phyloP scores from a whole-genome alignment of 1,140 invertebrate genomes.

The Drosophila mauritiana region DNA sequence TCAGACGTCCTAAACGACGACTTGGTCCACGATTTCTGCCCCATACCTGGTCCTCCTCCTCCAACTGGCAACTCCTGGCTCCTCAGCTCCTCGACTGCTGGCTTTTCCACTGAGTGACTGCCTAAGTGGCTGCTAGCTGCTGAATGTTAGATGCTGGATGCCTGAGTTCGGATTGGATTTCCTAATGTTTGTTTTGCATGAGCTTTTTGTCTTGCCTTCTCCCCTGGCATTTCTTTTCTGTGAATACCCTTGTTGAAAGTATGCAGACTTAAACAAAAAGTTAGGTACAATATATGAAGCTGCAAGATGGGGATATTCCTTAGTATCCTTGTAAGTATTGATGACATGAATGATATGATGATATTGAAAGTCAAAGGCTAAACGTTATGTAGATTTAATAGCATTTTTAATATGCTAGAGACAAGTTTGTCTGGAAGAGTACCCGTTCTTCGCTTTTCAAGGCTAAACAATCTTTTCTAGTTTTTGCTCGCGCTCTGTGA shows the following conservation, averaged over 20 bases:
- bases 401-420: no score
- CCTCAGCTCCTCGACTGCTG: conserved; percentile 15
- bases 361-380: background rate
- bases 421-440: background rate
- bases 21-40: conserved; percentile 49
- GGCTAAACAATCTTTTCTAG: background rate
- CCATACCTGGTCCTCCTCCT: conserved; percentile 3
- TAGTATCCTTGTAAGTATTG: no score
- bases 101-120: conserved; percentile 67
- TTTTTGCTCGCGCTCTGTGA: conserved; percentile 55
- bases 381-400: no score
- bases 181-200: conserved; percentile 83
- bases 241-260: background rate
- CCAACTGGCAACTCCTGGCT: conserved; percentile 10
- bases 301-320: no score
- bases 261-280: no score
- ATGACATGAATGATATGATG: no score
- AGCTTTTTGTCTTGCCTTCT: conserved; percentile 52
- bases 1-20: conserved; percentile 83
- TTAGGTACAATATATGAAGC: no score
- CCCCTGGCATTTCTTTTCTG: conserved; percentile 22
- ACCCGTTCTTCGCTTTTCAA: background rate
- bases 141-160: conserved; percentile 50
- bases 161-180: conserved; percentile 72
- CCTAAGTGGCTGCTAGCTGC: conserved; percentile 76